Evolutionary conservation across 2,797 vertebrate genomes (phyloP), one percentile per base, ranked within the genome.

Genomic region (Melanotaenia trifasciata): DNA sequence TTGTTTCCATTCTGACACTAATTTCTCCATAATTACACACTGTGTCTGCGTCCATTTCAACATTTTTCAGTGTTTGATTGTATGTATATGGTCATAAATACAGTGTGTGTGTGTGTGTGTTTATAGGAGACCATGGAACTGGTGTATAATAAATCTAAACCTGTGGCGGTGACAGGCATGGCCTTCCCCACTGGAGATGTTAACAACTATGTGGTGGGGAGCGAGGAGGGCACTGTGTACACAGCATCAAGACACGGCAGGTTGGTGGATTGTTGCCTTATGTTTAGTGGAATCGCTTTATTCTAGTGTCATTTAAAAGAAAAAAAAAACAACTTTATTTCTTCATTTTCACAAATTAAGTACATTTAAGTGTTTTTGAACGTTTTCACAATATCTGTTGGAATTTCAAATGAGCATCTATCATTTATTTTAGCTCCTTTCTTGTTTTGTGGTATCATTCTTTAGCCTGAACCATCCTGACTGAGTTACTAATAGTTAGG

Each of bases 211-310:
- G 97, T 99, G 50, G 98, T 99, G 45, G 98, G 98, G 75, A 99
- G 98, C 9, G 98, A 99, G 89, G 98, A 99, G 85, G 98, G 98
- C 26, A 97, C 95, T 0, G 97, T 99, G 89, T 99, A 99, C 91
- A 98, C 97, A 0, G 97, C 98, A n/a, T 99, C 97, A 88, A 96
- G 98, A 79, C 98, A 99, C 38, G 98, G 98, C 95, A 99, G 98
- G 98, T 99, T 84, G 87, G 90, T 84, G 35, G 11, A 38, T 36
- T 62, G 22, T 4, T 63, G 20, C 12, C 54, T 70, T 32, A 33
- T 7, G 10, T 67, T 56, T 4, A 45, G 16, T 54, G 30, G 26
- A 40, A 67, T 5, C 4, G 36, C 0, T 13, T 13, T 14, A 40
- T 40, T 43, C 5, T 9, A 32, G 30, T 7, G 5, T 32, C 3